Percentiles rank a stretch among this genome's conserved stretches.
phyloP scores from a whole-genome alignment of 2,888 invertebrate species.

The Drosophila phalerata region DNA sequence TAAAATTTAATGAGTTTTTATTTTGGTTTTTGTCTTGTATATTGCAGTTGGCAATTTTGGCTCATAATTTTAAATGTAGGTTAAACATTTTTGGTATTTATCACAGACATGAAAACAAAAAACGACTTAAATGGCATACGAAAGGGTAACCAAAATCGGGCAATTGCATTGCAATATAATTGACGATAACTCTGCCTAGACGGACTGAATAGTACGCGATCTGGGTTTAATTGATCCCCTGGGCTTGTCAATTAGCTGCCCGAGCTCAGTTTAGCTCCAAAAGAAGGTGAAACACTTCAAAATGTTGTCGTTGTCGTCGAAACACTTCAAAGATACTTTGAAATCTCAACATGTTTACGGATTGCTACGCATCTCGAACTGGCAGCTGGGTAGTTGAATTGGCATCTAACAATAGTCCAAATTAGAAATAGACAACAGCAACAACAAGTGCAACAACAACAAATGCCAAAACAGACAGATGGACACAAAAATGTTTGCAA shows the following conservation, averaged over 20 bases:
- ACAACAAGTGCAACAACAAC: slow-evolving; percentile 24
- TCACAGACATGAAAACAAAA: slow-evolving; percentile 23
- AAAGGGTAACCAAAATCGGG: slow-evolving; percentile 63
- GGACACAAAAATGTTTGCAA: slow-evolving; percentile 65
- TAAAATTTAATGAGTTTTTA: slow-evolving; percentile 70
- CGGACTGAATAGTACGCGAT: slow-evolving; percentile 40
- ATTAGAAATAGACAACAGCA: slow-evolving; percentile 55
- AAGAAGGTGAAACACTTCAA: slow-evolving; percentile 23
- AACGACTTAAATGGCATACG: too few species aligned
- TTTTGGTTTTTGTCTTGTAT: slow-evolving; percentile 50
- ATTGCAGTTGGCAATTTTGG: slow-evolving; percentile 38
- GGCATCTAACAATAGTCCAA: slow-evolving; percentile 70
- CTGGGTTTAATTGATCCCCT: slow-evolving; percentile 71
- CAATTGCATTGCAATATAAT: slow-evolving; percentile 63
- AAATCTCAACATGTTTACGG: slow-evolving; percentile 41
- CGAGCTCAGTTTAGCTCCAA: slow-evolving; percentile 5
- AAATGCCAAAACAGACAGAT: slow-evolving; percentile 18
- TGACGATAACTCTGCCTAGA: slow-evolving; percentile 32
- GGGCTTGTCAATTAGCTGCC: slow-evolving; percentile 71
- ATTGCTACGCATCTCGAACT: slow-evolving; percentile 53
- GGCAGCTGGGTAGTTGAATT: slow-evolving; percentile 37
- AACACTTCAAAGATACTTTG: slow-evolving; percentile 51
- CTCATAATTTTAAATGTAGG: slow-evolving; percentile 68
- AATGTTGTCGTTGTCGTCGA: slow-evolving; percentile 41
- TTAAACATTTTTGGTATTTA: slow-evolving; percentile 70